Evolutionary conservation across 2,113 vertebrate genomes (phyloP).

Genomic region (Delphinapterus leucas): DNA sequence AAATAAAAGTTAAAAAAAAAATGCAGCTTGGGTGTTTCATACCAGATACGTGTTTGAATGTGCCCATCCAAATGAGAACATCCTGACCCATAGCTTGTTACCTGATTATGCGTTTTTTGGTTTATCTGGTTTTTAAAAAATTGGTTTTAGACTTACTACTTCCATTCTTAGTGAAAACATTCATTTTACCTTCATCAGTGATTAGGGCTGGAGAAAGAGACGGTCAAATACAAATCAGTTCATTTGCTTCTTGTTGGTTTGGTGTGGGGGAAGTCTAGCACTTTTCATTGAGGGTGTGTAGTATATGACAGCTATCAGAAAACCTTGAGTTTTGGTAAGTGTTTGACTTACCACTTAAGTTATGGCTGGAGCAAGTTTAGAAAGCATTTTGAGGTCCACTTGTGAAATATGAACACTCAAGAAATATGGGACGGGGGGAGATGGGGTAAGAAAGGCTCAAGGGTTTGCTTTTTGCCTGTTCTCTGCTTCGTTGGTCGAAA

Average conservation of each 20-base stretch:
- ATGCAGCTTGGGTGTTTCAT: background rate
- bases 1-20: too few relatives aligned
- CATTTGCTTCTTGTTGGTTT: background rate
- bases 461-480: background rate
- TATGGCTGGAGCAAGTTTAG: background rate
- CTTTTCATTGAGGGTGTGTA: background rate
- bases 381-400: background rate
- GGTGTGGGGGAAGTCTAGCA: background rate
- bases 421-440: background rate
- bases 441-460: background rate
- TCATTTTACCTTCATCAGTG: background rate
- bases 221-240: background rate
- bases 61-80: background rate
- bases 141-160: background rate
- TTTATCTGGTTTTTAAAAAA: background rate
- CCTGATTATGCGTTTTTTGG: background rate
- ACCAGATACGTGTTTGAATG: accelerated
- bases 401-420: background rate
- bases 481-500: background rate
- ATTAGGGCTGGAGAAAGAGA: background rate
- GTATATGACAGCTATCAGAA: background rate
- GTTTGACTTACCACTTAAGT: background rate
- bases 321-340: background rate
- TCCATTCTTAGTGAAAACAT: background rate
- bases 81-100: background rate